Evolutionary conservation across 2,797 vertebrate genomes (phyloP), one percentile per base, ranked within the genome.

Genomic region (Rhinella marina): DNA sequence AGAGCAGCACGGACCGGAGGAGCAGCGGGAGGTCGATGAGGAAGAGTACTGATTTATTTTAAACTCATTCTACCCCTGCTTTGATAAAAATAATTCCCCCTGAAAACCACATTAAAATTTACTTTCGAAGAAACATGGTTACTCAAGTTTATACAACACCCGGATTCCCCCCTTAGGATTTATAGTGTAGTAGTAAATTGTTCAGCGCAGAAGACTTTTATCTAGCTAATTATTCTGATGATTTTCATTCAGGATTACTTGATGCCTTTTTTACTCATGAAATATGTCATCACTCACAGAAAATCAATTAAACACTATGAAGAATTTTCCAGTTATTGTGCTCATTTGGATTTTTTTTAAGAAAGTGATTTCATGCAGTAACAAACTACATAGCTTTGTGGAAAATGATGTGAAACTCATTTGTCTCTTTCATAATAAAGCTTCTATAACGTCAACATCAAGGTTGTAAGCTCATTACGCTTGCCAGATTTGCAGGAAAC

Each of bases 401-500:
- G 73, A 54, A 77, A 77, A 77, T 76, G 23, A 54, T 77, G 50
- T n/a, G 23, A 77, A 77, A 52, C 73, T 54, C 21, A 25, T 52
- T 77, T 77, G 48, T 77, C 73, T 25, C 19, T 77, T 48, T 77
- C 50, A 77, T 52, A 52, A 54, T 77, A 77, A 77, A 77, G 73
- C 73, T 52, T 77, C 48, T 77, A 50, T 50, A 61, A 77, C 50
- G 50, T 54, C 73, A 13, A 23, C 23, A 52, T 77, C 21, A 25
- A 54, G 13, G 73, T 77, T 52, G 21, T 6, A n/a, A 77, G 73
- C 23, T 16, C 50, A 52, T 52, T n/a, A 54, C 25, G 12, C 48
- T 25, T 25, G 50, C 23, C 73, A 77, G 73, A 25, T 77, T 77
- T 77, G 11, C 73, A 52, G 50, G 73, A 54, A 77, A 77, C 23